These are phyloP conservation scores for Porites evermanni DNA, from an alignment of 92 coral and sea anemone genomes.

Conservation along the genomic window DNA sequence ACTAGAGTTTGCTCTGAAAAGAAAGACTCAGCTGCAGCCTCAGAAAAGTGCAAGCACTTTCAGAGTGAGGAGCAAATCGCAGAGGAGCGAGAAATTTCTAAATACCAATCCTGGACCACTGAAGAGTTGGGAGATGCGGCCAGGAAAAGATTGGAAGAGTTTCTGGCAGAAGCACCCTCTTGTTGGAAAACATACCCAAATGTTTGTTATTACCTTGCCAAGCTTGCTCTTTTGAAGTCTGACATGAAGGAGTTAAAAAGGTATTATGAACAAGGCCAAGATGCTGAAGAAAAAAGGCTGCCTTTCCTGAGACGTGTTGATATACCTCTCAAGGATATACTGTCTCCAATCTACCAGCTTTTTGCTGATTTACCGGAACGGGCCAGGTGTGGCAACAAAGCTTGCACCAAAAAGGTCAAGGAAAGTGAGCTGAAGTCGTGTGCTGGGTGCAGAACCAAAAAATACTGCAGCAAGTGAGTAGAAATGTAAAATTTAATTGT, in stretches of 20 bases:
- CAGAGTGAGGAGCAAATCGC: neutral
- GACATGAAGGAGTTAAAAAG: constrained; percentile 34
- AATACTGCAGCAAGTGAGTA: constrained; percentile 27
- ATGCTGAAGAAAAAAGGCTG: constrained; percentile 62
- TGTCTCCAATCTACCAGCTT: constrained; percentile 20
- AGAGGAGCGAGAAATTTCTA: neutral
- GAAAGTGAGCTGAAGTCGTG: constrained; percentile 8
- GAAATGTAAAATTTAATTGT: neutral
- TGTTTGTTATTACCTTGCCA: constrained; percentile 52
- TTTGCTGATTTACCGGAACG: neutral
- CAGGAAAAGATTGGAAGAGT: constrained; percentile 47
- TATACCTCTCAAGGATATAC: constrained; percentile 20
- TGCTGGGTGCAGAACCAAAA: neutral
- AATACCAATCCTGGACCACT: constrained; percentile 22
- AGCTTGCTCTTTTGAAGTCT: neutral
- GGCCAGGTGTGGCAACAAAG: neutral
- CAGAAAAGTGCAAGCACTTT: neutral
- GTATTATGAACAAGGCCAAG: constrained; percentile 72
- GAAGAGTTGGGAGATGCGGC: constrained; percentile 9
- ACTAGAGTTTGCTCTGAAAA: neutral
- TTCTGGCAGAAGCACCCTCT: constrained; percentile 67
- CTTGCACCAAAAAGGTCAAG: constrained; percentile 44
- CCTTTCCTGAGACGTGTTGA: constrained; percentile 30
- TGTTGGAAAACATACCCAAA: constrained; percentile 65
- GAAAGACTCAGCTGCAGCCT: neutral